These are phyloP conservation scores for Pseudomyrmex flavicornis DNA, from an alignment of 1,140 invertebrate species.

Conservation along the genomic window DNA sequence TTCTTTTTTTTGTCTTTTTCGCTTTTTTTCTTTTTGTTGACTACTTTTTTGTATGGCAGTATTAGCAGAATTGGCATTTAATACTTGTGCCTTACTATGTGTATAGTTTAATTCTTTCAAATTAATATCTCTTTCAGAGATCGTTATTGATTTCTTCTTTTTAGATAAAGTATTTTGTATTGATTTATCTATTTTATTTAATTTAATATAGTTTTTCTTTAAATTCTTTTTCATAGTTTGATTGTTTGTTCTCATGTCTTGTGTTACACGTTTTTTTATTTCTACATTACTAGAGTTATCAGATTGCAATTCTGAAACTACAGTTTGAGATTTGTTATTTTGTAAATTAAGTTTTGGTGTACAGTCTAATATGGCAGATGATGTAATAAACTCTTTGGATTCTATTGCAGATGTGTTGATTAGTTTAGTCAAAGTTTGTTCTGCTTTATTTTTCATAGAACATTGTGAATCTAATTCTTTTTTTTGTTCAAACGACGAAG, in stretches of 20 bases:
- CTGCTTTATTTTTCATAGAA: no score
- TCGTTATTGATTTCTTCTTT: not conserved
- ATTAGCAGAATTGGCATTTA: not conserved
- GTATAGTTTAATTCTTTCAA: not conserved
- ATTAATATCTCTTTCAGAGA: not conserved
- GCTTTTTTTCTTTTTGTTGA: conserved; percentile 31
- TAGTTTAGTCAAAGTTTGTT: no score
- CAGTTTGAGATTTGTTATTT: no score
- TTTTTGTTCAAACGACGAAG: no score
- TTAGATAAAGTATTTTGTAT: not conserved
- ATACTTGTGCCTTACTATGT: not conserved
- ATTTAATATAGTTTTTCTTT: not conserved
- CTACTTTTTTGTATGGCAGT: not conserved
- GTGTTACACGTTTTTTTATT: no score
- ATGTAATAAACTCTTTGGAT: no score
- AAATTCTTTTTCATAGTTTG: not conserved
- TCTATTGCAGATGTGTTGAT: no score
- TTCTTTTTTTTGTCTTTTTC: conserved; percentile 13
- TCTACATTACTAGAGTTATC: no score
- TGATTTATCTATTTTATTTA: not conserved
- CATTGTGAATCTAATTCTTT: no score
- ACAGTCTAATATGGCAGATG: no score
- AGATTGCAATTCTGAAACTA: no score
- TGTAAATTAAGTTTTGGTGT: no score
- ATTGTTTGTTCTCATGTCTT: not conserved